These are phyloP conservation scores for Vanacampus margaritifer DNA, from an alignment of 2,113 vertebrate genomes.

Conservation along the genomic window DNA sequence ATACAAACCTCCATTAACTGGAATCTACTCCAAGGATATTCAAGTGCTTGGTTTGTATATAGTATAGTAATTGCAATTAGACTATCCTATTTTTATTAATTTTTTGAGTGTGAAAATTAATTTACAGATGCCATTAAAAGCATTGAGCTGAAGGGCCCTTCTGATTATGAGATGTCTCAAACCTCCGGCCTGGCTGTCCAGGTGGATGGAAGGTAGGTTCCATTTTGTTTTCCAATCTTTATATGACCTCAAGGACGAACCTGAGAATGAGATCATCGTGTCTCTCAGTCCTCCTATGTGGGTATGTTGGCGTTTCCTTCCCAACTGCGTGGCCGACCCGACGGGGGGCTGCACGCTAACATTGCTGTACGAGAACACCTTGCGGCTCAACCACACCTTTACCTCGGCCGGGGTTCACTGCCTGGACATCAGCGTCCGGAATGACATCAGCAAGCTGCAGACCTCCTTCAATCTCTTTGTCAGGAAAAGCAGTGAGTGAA, in stretches of 20 bases:
- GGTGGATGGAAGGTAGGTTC: constrained; percentile 82
- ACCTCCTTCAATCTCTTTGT: constrained; percentile 78
- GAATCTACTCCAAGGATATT: constrained; percentile 72
- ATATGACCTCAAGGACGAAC: not conserved
- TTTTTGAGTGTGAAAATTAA: not conserved
- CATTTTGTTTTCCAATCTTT: not conserved
- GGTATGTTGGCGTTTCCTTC: constrained; percentile 83
- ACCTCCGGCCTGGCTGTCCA: constrained; percentile 73
- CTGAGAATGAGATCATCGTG: not conserved
- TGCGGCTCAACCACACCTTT: constrained; percentile 80
- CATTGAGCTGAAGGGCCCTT: constrained; percentile 75
- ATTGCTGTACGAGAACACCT: constrained; percentile 68
- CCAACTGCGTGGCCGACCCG: constrained; percentile 67
- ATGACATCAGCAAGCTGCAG: constrained; percentile 75
- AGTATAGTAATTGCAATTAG: not conserved
- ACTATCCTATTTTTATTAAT: not conserved
- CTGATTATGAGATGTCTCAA: constrained; percentile 73
- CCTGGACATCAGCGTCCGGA: constrained; percentile 79
- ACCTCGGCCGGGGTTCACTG: constrained; percentile 74
- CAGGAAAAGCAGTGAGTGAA: constrained; percentile 73
- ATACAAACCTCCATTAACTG: constrained; percentile 52
- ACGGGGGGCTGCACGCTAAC: constrained; percentile 74
- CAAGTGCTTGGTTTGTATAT: constrained; percentile 75
- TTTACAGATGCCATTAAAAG: constrained; percentile 78
- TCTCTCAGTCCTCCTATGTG: constrained; percentile 77